Base-by-base conservation (phyloP, 2,113 vertebrate species). In the Chunga burmeisteri region DNA sequence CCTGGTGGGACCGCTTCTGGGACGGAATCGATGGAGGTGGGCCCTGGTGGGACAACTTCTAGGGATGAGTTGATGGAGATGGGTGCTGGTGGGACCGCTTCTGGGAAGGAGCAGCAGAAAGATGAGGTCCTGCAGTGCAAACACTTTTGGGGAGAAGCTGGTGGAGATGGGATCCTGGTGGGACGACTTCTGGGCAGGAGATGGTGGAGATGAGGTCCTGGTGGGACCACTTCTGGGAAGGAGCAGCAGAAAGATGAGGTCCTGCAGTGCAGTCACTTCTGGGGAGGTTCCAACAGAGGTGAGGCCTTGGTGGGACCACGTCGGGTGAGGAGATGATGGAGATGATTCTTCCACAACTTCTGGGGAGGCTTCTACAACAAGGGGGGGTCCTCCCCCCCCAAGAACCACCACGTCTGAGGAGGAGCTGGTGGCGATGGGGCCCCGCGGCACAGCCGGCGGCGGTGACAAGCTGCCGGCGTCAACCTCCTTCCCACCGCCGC, bases 11-110 rank as follows among this genome's bases (percentile, higher is more conserved):
- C 4, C 1, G 7, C 7, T 32, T 13, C 1, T n/a, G 18, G 17
- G 6, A 11, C 55, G 32, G 16, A 68, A 15, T 36, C 0, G 3
- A 16, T 32, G 80, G 52, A 32, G 38, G 22, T 16, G 52, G 22
- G 32, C 44, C 3, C 27, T 16, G 27, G n/a, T 52, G 27, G 8
- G 15, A 46, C 38, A 38, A 3, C 1, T 29, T 8, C 6, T 2
- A 1, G 11, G 18, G 38, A n/a, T 19, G n/a, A 56, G 11, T 4
- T 0, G 0, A 5, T 7, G 46, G 38, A 52, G 65, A 7, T 17
- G n/a, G 16, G 16, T 10, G 12, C 4, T n/a, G 66, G 23, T n/a
- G 23, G 29, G 12, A 38, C 4, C 1, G 7, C 7, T 32, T 13
- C 1, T n/a, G 18, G 17, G 5, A 11, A 67, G 32, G 26, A 53